Percentiles rank a stretch among this genome's conserved stretches.
phyloP scores from a whole-genome alignment of 2,888 invertebrate genomes.

The Entomobrya multifasciata region DNA sequence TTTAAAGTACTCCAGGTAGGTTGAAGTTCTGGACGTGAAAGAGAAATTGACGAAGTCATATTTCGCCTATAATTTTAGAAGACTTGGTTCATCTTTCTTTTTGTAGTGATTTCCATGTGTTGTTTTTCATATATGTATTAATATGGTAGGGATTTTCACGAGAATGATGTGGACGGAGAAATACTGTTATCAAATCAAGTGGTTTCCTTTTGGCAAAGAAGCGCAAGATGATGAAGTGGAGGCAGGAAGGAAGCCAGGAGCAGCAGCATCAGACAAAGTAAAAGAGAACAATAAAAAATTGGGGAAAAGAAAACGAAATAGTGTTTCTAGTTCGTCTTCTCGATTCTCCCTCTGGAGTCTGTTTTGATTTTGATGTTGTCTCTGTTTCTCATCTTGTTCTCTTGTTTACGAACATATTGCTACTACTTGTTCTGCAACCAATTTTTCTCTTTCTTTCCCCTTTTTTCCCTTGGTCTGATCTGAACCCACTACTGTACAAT shows the following conservation, averaged over 20 bases:
- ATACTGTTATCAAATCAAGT: constrained; percentile 38
- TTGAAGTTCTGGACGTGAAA: too few relatives aligned
- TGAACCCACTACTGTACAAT: too few relatives aligned
- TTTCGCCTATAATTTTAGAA: too few relatives aligned
- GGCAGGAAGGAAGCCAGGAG: constrained; percentile 7
- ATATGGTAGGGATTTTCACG: not conserved
- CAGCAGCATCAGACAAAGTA: not conserved
- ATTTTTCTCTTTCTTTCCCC: constrained; percentile 8
- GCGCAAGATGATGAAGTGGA: constrained; percentile 38
- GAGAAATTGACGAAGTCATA: too few relatives aligned
- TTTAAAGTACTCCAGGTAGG: too few relatives aligned
- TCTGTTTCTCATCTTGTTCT: not conserved
- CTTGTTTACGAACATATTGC: not conserved
- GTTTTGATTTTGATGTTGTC: not conserved
- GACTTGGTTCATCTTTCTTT: too few relatives aligned
- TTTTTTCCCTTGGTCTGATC: not conserved
- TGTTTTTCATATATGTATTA: not conserved
- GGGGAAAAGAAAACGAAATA: not conserved
- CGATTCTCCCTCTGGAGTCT: not conserved
- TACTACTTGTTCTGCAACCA: not conserved
- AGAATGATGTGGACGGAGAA: not conserved
- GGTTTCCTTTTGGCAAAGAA: constrained; percentile 37
- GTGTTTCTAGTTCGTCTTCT: not conserved
- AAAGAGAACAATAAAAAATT: not conserved
- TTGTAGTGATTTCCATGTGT: not conserved